A percentile compares a stretch with the other conserved stretches of the same genome.
phyloP scores from a whole-genome alignment of 2,113 vertebrate genomes.

The Regulus satrapa region DNA sequence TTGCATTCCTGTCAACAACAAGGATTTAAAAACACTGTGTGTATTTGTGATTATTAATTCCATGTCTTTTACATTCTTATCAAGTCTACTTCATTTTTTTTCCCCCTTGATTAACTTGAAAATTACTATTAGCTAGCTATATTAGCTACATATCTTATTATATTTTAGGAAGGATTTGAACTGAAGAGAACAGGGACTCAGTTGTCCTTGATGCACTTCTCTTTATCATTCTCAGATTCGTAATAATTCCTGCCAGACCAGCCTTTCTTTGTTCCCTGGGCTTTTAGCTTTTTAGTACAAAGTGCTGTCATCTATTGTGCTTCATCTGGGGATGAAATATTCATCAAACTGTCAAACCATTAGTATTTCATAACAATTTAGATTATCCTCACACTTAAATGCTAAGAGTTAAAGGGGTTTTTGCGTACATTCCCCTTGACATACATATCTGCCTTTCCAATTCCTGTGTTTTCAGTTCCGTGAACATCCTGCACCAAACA shows the following conservation, averaged over 20 bases:
- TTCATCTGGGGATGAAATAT: background rate
- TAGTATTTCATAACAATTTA: background rate
- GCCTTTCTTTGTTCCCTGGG: background rate
- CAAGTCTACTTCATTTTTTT: background rate
- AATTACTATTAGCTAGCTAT: background rate
- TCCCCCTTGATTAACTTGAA: background rate
- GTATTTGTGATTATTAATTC: background rate
- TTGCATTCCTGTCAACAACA: background rate
- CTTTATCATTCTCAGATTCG: background rate
- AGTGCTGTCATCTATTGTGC: background rate
- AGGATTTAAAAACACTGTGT: background rate
- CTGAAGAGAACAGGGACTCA: background rate
- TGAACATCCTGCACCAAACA: background rate
- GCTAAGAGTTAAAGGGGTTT: background rate
- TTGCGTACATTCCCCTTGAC: background rate
- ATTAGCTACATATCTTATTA: background rate
- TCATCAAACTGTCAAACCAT: background rate
- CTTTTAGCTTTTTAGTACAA: background rate
- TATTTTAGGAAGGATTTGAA: background rate
- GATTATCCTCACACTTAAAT: background rate
- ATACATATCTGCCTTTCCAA: background rate
- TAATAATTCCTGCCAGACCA: background rate
- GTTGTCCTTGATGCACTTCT: background rate
- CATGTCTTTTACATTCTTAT: background rate
- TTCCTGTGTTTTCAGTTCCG: background rate